Evolutionary conservation across 2,888 invertebrate genomes (phyloP).

Genomic region (Lottia scabra): DNA sequence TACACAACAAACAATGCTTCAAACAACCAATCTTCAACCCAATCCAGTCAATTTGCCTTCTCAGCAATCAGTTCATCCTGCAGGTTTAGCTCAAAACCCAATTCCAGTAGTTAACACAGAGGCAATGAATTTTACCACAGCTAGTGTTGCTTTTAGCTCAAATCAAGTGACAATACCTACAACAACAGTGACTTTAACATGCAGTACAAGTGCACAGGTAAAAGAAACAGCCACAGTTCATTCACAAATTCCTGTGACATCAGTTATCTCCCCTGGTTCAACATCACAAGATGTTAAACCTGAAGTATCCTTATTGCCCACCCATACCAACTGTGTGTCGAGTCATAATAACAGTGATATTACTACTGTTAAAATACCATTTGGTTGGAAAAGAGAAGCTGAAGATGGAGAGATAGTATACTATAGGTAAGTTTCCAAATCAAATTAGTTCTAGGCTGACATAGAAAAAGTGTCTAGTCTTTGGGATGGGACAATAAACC

Average conservation of each 20-base stretch:
- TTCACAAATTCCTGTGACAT: slow-evolving; percentile 23
- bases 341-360: slow-evolving; percentile 3
- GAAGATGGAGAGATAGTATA: slow-evolving; percentile 81
- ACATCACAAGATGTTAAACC: slow-evolving; percentile 4
- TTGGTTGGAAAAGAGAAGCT: slow-evolving; percentile 82
- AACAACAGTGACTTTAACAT: slow-evolving; percentile 39
- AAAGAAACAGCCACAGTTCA: slow-evolving; percentile 28
- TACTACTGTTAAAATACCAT: slow-evolving; percentile 75
- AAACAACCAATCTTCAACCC: neutral
- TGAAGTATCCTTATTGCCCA: neutral
- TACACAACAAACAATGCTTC: neutral
- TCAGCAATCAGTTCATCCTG: neutral
- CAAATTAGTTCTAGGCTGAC: neutral
- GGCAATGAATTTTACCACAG: neutral
- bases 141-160: slow-evolving; percentile 25
- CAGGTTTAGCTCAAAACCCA: neutral
- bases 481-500: too few relatives aligned
- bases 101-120: neutral
- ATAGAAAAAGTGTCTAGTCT: too few relatives aligned
- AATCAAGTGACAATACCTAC: slow-evolving; percentile 39
- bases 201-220: slow-evolving; percentile 25
- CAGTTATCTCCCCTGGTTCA: slow-evolving; percentile 12
- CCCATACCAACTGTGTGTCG: neutral
- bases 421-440: slow-evolving; percentile 76
- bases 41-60: neutral